Evolutionary conservation across 2,888 invertebrate genomes (phyloP).

Genomic region (Pyrrhosoma nymphula): DNA sequence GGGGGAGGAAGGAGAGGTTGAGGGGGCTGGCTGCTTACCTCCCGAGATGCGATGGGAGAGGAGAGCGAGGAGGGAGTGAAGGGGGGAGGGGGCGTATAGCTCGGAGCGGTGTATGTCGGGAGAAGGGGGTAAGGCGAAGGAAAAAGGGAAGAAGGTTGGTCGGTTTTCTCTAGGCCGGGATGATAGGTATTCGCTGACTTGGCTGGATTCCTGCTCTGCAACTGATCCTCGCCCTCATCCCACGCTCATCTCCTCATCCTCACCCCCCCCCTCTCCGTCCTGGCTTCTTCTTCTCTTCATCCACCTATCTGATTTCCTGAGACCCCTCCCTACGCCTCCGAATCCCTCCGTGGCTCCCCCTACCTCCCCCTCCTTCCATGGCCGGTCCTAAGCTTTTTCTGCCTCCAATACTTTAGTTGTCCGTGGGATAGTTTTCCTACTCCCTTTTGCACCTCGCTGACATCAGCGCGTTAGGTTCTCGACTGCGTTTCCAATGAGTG

Average conservation of each 20-base stretch:
- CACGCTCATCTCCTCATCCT: background rate
- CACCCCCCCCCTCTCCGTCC: background rate
- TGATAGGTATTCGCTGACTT: constrained; percentile 53
- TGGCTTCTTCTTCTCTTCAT: background rate
- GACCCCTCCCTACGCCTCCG: background rate
- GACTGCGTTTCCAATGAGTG: background rate
- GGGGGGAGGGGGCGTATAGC: background rate
- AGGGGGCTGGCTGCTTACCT: background rate
- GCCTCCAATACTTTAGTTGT: constrained; percentile 4
- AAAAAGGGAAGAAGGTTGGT: constrained; percentile 23
- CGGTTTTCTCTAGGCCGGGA: constrained; percentile 7
- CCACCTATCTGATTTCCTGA: background rate
- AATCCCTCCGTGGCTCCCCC: background rate
- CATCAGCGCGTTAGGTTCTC: background rate
- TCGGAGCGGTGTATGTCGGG: background rate
- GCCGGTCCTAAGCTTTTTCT: constrained; percentile 14
- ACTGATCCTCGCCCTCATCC: constrained; percentile 24
- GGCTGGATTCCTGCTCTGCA: constrained; percentile 58
- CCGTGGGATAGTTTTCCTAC: background rate
- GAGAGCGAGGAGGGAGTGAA: background rate
- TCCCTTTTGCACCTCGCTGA: background rate
- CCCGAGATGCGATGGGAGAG: background rate
- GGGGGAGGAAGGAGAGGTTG: background rate
- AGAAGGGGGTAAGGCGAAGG: constrained; percentile 25
- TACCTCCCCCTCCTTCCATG: background rate